These are phyloP conservation scores for Macrosteles quadrilineatus DNA, from an alignment of 1,140 invertebrate species.

Conservation along the genomic window DNA sequence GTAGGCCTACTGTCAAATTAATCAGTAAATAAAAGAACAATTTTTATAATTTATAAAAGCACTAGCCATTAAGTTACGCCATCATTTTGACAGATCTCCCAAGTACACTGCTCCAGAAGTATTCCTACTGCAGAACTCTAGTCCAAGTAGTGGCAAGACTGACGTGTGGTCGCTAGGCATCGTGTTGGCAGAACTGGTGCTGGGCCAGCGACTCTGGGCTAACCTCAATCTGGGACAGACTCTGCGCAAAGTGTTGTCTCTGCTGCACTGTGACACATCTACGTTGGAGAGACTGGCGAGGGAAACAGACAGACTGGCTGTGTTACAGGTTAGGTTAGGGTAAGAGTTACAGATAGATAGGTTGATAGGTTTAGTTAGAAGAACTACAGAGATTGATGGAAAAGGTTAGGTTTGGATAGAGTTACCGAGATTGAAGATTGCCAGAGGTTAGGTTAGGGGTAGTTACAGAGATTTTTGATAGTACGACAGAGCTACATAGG, in stretches of 20 bases:
- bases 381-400: no score
- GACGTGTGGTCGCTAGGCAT: slow-evolving; percentile 94
- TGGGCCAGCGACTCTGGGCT: slow-evolving; percentile 66
- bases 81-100: slow-evolving; percentile 68
- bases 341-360: slow-evolving; percentile 36
- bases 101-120: slow-evolving; percentile 87
- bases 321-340: slow-evolving; percentile 60
- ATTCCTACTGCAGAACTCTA: slow-evolving; percentile 53
- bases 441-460: no score
- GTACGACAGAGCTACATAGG: no score
- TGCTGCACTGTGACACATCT: slow-evolving; percentile 61
- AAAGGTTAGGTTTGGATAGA: no score
- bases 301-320: slow-evolving; percentile 70
- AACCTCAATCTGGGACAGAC: slow-evolving; percentile 71
- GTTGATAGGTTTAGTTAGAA: no score
- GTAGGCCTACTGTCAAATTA: no score
- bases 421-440: no score
- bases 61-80: no score
- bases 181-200: slow-evolving; percentile 75
- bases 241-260: slow-evolving; percentile 72
- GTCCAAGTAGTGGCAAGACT: slow-evolving; percentile 62
- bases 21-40: no score
- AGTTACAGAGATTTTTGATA: no score
- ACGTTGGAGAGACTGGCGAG: slow-evolving; percentile 74
- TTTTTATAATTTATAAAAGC: no score